phyloP scores from a whole-genome alignment of 2,797 vertebrate species.

The Neosalanx taihuensis region DNA sequence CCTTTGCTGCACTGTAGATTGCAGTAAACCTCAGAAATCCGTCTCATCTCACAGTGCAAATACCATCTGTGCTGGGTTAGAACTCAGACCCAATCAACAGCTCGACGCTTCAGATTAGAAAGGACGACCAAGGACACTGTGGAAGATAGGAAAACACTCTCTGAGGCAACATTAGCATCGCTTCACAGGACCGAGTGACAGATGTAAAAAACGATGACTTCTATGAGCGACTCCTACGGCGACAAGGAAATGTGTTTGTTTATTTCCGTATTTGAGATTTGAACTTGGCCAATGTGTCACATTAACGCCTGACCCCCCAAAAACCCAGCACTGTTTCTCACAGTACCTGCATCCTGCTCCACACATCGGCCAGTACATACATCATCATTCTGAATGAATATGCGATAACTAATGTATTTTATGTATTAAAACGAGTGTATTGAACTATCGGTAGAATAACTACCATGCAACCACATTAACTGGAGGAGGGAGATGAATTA shows the following conservation, averaged over 20 bases:
- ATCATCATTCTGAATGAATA: conserved; percentile 28
- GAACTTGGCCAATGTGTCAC: not conserved
- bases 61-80: conserved; percentile 65
- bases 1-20: conserved; percentile 59
- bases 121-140: conserved; percentile 1
- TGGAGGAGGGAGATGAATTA: conserved; percentile 6
- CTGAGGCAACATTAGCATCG: too few species aligned
- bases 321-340: not conserved
- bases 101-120: conserved; percentile 24
- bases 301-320: not conserved
- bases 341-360: not conserved
- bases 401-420: too few species aligned
- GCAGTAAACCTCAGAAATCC: conserved; percentile 67
- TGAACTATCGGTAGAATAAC: not conserved
- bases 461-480: conserved; percentile 24
- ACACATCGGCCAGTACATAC: conserved; percentile 6
- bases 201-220: too few species aligned
- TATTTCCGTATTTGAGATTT: not conserved
- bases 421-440: not conserved
- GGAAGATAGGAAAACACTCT: not conserved
- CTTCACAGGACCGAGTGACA: too few species aligned
- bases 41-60: conserved; percentile 68
- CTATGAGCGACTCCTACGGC: too few species aligned
- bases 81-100: conserved; percentile 56
- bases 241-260: too few species aligned